A percentile compares a stretch with the other conserved stretches of the same genome.
phyloP scores from a whole-genome alignment of 2,113 vertebrate species.

The Oophaga pumilio region DNA sequence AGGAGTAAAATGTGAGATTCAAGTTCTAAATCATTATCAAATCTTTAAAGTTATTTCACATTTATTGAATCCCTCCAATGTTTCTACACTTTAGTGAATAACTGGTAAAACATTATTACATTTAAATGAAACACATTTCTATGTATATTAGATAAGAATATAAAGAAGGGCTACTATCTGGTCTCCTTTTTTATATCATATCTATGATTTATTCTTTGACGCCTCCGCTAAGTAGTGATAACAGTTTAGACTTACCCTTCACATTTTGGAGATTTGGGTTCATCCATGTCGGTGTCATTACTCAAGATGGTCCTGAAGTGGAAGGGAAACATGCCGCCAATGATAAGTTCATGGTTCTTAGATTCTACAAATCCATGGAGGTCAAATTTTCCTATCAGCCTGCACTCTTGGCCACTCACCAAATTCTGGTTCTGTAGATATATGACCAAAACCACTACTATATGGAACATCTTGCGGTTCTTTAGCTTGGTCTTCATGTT shows the following conservation, averaged over 20 bases:
- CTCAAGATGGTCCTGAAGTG: conserved; percentile 70
- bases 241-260: conserved; percentile 76
- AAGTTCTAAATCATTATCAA: neutral
- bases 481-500: conserved; percentile 17
- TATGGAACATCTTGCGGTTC: conserved; percentile 43
- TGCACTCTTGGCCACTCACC: conserved; percentile 62
- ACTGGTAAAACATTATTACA: neutral
- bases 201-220: neutral
- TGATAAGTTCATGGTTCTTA: conserved; percentile 74
- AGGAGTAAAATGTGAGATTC: neutral
- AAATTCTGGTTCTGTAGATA: conserved; percentile 51
- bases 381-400: conserved; percentile 74
- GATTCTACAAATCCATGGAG: conserved; percentile 77
- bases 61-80: neutral
- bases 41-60: neutral
- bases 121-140: neutral
- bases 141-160: neutral
- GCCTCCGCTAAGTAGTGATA: neutral
- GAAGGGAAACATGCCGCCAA: conserved; percentile 82
- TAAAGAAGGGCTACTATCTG: neutral
- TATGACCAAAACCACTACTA: conserved; percentile 65
- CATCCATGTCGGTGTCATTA: conserved; percentile 71
- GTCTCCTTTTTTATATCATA: neutral
- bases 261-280: conserved; percentile 76
- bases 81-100: neutral